A percentile compares a stretch with the other conserved stretches of the same genome.
These are phyloP conservation scores for Acropora yongei DNA, from an alignment of 64 coral and sea anemone genomes.

Conservation along the genomic window DNA sequence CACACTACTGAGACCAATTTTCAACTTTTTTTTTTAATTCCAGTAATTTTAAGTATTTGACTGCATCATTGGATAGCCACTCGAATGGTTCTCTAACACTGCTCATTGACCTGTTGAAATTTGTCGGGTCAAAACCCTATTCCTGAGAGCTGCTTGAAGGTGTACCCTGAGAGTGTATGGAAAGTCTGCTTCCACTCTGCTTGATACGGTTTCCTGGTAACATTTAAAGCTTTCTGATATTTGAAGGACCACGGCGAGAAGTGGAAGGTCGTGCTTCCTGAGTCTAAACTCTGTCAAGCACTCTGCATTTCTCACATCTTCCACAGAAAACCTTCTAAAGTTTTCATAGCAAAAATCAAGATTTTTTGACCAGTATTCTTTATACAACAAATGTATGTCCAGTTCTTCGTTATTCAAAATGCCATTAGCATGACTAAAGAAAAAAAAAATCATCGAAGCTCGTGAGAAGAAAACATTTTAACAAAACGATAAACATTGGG, in stretches of 20 bases:
- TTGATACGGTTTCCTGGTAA: neutral
- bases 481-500: neutral
- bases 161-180: too few species aligned
- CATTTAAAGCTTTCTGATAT: conserved; percentile 16
- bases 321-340: conserved; percentile 22
- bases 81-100: too few species aligned
- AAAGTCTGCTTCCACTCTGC: conserved; percentile 2
- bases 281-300: too few species aligned
- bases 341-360: conserved; percentile 32
- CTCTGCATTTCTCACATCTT: neutral
- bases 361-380: conserved; percentile 39
- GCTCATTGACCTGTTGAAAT: too few species aligned
- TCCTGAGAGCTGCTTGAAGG: too few species aligned
- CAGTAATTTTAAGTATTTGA: too few species aligned
- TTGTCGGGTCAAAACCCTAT: too few species aligned
- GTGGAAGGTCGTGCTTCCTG: neutral
- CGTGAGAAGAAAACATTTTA: too few species aligned
- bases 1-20: too few species aligned
- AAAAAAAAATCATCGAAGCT: conserved; percentile 40
- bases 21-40: too few species aligned
- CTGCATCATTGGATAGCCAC: too few species aligned
- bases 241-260: conserved; percentile 29
- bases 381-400: conserved; percentile 1
- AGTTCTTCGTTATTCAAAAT: conserved; percentile 51
- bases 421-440: conserved; percentile 34